Evolutionary conservation across 2,113 vertebrate species (phyloP).

Genomic region (Bos indicus): DNA sequence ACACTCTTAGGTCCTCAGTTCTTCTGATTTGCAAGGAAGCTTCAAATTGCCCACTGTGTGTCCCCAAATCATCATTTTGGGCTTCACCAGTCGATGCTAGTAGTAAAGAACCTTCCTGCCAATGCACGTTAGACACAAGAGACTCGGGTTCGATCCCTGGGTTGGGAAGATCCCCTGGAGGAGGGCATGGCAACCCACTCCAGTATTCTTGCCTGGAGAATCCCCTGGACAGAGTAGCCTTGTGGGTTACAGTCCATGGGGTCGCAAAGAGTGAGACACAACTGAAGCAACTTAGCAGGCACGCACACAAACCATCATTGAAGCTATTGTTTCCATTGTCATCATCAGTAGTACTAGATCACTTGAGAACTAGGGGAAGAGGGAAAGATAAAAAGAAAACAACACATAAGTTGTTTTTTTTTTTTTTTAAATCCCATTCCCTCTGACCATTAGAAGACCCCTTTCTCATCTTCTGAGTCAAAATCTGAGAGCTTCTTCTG

Average conservation of each 20-base stretch:
- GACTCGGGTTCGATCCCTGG: fast-evolving
- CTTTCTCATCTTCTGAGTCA: background rate
- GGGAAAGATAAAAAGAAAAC: background rate
- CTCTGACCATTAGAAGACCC: background rate
- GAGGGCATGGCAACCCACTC: background rate
- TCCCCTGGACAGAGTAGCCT: background rate
- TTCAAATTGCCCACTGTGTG: background rate
- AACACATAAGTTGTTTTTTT: background rate
- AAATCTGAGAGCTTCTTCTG: background rate
- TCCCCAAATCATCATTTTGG: background rate
- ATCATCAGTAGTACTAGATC: background rate
- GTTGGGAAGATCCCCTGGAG: background rate
- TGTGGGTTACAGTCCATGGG: background rate
- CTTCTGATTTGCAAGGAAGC: background rate
- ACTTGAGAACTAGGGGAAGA: too few relatives aligned
- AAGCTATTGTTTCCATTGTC: background rate
- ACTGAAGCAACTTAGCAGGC: background rate
- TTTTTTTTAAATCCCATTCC: background rate
- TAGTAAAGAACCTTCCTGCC: background rate
- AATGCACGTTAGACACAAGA: background rate
- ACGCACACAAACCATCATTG: background rate
- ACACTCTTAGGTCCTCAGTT: background rate
- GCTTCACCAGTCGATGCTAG: background rate
- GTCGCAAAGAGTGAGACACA: background rate
- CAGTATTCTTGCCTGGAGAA: background rate